Base-by-base conservation (phyloP, 2,113 vertebrate genomes). In the Pundamilia nyererei region DNA sequence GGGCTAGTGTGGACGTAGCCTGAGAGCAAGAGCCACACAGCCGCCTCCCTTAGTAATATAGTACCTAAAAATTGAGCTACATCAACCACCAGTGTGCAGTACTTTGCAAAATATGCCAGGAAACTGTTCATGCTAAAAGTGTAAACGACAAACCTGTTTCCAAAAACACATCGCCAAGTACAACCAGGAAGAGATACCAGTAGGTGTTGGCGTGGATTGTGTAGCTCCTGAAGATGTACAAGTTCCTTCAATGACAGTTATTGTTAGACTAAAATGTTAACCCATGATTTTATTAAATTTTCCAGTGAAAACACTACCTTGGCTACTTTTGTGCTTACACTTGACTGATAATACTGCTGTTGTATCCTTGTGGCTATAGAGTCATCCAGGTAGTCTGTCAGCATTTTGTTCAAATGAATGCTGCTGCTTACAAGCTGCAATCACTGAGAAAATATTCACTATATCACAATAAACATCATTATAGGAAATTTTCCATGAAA, bases 401-500 rank as follows among this genome's bases (percentile, higher is more conserved):
- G 17, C 33, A 68, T 68, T 68, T 68, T 38, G 10, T 21, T 38
- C 19, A 38, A 68, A 68, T 65, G 5, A 21, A 68, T 38, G 60
- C 1, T 38, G 60, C 60, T 68, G 60, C 19, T 3, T 65, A 0
- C 60, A 65, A 38, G 10, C 31, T 8, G 60, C 6, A 68, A 68
- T 21, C 60, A 68, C 33, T 5, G 33, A 68, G 19, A 21, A 68
- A 68, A 38, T 38, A 38, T 38, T 68, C 60, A 65, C 2, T 21
- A 65, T 65, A 65, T 5, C 60, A 38, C 1, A 7, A 68, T 38
- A 68, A 68, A 68, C 19, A 68, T 68, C 10, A 5, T 13, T 68
- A 7, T 5, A 68, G 6, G 10, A 68, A 38, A 68, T 5, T 1
- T 65, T 21, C 60, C 31, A 0, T 65, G 19, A 38, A 65, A 21